Evolutionary conservation across 2,113 vertebrate genomes (phyloP).

Genomic region (Sinocyclocheilus rhinocerous): DNA sequence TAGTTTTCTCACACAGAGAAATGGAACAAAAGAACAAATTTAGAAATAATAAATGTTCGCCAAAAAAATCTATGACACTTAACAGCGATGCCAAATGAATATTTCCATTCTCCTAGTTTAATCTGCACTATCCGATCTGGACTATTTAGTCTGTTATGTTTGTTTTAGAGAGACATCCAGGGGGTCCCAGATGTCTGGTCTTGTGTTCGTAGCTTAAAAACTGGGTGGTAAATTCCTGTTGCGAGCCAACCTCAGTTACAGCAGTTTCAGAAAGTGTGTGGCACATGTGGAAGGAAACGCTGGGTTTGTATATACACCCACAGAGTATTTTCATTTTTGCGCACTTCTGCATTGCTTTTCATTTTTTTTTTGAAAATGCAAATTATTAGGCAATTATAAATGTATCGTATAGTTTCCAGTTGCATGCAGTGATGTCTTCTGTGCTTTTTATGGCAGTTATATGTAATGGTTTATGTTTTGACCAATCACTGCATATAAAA

Average conservation of each 20-base stretch:
- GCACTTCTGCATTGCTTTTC: not conserved
- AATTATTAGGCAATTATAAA: not conserved
- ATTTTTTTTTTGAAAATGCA: not conserved
- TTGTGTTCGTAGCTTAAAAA: conserved; percentile 6
- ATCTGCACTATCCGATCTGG: conserved; percentile 7
- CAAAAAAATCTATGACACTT: not conserved
- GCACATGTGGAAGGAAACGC: not conserved
- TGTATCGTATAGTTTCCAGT: not conserved
- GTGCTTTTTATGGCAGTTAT: not conserved
- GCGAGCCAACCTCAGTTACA: not conserved
- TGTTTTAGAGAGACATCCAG: conserved; percentile 26
- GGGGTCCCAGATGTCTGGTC: conserved; percentile 35
- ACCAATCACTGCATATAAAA: not conserved
- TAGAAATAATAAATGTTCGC: conserved; percentile 27
- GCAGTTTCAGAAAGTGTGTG: not conserved
- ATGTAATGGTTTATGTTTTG: not conserved
- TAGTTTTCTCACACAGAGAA: conserved; percentile 58
- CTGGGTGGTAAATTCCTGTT: conserved; percentile 9
- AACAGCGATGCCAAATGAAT: conserved; percentile 7
- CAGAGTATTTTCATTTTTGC: not conserved
- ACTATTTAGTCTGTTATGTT: conserved; percentile 28
- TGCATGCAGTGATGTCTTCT: conserved; percentile 11
- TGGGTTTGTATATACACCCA: not conserved
- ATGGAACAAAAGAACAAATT: conserved; percentile 36
- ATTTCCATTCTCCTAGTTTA: conserved; percentile 27